phyloP scores from a whole-genome alignment of 2,888 invertebrate species.

The Halictus quadricinctus region DNA sequence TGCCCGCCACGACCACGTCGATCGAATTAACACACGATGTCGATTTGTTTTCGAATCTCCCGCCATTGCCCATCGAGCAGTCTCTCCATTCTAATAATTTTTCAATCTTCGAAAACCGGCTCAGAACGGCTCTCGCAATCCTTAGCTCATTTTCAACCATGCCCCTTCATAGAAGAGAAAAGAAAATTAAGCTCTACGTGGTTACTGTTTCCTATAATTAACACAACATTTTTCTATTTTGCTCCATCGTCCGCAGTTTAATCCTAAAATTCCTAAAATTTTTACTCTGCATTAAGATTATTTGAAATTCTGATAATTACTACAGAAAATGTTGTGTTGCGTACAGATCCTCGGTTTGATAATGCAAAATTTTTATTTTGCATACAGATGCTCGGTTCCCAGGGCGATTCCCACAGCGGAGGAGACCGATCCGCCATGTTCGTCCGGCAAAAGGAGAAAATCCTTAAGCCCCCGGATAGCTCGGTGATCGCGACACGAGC shows the following conservation, averaged over 20 bases:
- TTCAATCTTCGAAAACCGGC: not conserved
- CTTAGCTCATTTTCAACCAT: too few relatives aligned
- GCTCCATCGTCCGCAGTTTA: too few relatives aligned
- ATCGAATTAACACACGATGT: constrained; percentile 13
- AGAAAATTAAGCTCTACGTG: too few relatives aligned
- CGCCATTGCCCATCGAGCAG: not conserved
- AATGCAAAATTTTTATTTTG: too few relatives aligned
- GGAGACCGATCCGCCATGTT: too few relatives aligned
- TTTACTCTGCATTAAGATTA: too few relatives aligned
- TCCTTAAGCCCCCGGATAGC: not conserved
- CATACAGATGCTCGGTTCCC: not conserved
- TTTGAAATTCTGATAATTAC: too few relatives aligned
- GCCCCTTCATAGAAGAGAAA: too few relatives aligned
- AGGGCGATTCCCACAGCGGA: not conserved
- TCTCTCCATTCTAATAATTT: not conserved
- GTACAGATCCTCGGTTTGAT: not conserved
- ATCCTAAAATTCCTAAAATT: too few relatives aligned
- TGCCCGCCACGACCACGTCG: not conserved
- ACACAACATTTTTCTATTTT: too few relatives aligned
- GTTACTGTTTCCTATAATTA: too few relatives aligned
- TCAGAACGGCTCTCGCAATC: not conserved
- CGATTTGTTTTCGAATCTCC: not conserved
- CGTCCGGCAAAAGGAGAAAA: not conserved
- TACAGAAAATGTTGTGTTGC: not conserved
- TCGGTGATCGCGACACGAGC: not conserved